Percentiles rank a stretch among this genome's conserved stretches.
phyloP scores from a whole-genome alignment of 37 sponge, comb jelly and placozoan species.

The Cladorhizidae sp. region DNA sequence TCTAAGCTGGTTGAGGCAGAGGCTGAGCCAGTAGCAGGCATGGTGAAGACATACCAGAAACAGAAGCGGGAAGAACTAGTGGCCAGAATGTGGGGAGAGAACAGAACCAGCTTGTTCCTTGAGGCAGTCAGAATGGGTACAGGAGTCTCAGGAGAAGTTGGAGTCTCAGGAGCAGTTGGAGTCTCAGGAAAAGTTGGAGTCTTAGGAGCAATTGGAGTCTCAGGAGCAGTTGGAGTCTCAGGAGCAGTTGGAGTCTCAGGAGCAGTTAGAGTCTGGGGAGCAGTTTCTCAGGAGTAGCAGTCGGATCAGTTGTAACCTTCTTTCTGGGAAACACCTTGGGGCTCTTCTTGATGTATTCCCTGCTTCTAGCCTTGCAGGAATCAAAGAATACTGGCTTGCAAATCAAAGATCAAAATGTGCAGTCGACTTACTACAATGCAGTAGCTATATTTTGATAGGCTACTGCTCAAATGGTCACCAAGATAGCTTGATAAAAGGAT shows the following conservation, averaged over 20 bases:
- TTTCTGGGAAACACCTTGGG: too few relatives aligned
- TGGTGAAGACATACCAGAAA: not conserved
- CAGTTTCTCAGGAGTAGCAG: too few relatives aligned
- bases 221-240: too few relatives aligned
- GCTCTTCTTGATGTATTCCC: too few relatives aligned
- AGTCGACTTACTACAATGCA: not conserved
- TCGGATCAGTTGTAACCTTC: not conserved
- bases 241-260: too few relatives aligned
- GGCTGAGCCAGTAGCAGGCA: too few relatives aligned
- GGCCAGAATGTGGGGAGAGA: not conserved
- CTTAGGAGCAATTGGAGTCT: too few relatives aligned
- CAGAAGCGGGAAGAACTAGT: not conserved
- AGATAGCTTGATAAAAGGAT: not conserved
- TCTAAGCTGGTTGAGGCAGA: too few relatives aligned
- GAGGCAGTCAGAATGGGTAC: not conserved
- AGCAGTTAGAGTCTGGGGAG: not conserved
- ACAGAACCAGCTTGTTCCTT: not conserved
- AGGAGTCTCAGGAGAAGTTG: not conserved
- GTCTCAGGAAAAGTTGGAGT: too few relatives aligned
- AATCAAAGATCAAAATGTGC: not conserved
- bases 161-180: too few relatives aligned
- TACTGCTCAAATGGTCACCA: not conserved
- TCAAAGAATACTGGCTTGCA: too few relatives aligned
- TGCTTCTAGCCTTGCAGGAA: not conserved
- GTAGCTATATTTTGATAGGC: not conserved